Conservation (phyloP, 2,888 invertebrate species). For the Ctena decussata region DNA sequence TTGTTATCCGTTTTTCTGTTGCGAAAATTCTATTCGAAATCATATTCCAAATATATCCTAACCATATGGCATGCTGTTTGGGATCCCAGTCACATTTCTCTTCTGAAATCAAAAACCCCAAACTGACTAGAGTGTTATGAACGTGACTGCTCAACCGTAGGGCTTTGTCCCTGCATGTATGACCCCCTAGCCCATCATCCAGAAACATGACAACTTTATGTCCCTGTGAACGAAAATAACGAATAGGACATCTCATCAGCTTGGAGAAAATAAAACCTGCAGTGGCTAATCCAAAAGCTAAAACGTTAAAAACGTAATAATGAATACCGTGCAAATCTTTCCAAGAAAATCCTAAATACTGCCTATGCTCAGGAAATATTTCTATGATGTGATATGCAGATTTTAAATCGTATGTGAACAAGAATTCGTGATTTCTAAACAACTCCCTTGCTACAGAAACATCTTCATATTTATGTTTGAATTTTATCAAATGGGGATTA, state of each 20-base stretch:
- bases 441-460: slow-evolving; percentile 21
- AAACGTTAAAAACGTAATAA: slow-evolving; percentile 39
- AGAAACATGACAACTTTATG: slow-evolving; percentile 42
- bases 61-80: slow-evolving; percentile 10
- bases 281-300: slow-evolving; percentile 51
- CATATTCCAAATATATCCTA: slow-evolving; percentile 24
- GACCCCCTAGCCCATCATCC: slow-evolving; percentile 48
- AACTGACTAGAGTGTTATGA: background rate
- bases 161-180: slow-evolving; percentile 2
- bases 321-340: background rate
- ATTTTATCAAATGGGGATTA: slow-evolving; percentile 36
- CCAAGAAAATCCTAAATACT: slow-evolving; percentile 46
- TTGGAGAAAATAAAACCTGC: slow-evolving; percentile 59
- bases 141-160: background rate
- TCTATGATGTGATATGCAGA: slow-evolving; percentile 49
- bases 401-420: slow-evolving; percentile 37
- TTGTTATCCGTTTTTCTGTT: slow-evolving; percentile 4
- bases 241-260: background rate
- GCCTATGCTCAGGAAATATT: slow-evolving; percentile 28
- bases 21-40: background rate
- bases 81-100: slow-evolving; percentile 36
- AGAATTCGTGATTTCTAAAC: slow-evolving; percentile 16
- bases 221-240: background rate
- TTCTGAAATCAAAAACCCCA: background rate
- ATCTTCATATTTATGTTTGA: slow-evolving; percentile 34